Conservation (phyloP, 2,888 invertebrate genomes). For the Tryphoninae sp. region DNA sequence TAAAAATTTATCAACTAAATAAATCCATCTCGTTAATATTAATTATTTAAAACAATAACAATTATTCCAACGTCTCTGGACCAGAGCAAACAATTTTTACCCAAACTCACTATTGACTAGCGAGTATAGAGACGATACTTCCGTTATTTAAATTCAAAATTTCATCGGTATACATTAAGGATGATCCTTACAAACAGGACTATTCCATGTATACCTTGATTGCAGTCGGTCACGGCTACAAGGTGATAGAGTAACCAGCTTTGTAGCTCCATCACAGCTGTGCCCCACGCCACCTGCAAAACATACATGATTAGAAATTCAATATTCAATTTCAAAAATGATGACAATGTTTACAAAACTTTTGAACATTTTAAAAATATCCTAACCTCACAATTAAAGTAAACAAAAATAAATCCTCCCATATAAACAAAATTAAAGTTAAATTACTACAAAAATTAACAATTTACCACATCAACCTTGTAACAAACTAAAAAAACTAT, state of each 20-base stretch:
- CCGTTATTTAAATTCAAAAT: slow-evolving; percentile 9
- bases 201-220: slow-evolving; percentile 76
- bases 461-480: not conserved
- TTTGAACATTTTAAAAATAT: no score
- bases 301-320: slow-evolving; percentile 10
- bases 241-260: slow-evolving; percentile 81
- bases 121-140: not conserved
- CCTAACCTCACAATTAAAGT: no score
- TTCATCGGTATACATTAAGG: not conserved
- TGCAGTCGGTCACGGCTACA: slow-evolving; percentile 80
- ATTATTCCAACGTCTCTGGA: no score
- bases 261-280: slow-evolving; percentile 80
- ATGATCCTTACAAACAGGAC: not conserved
- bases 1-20: no score
- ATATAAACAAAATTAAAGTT: not conserved
- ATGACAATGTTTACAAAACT: not conserved
- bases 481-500: no score
- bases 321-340: not conserved
- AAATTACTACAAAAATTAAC: not conserved
- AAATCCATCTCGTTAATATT: no score
- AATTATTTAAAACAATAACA: no score
- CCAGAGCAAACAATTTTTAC: no score
- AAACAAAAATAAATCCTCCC: not conserved
- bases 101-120: no score
- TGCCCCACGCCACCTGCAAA: slow-evolving; percentile 80